Evolutionary conservation across 2,797 vertebrate genomes (phyloP), one percentile per base, ranked within the genome.

Genomic region (Enteromius viviparus): DNA sequence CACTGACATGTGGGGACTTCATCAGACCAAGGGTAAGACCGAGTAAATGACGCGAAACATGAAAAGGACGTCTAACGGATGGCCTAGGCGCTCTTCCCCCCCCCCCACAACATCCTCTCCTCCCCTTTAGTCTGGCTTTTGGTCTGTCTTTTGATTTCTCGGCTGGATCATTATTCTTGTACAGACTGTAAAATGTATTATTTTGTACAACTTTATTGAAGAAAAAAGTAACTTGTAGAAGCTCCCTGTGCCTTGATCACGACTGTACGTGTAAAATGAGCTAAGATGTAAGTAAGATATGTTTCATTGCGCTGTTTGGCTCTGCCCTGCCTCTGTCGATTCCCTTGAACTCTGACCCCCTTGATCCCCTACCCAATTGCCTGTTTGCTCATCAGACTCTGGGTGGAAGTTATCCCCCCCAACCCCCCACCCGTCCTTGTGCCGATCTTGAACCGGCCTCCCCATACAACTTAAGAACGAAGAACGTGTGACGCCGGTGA

Each of bases 121-220:
- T 72, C 42, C 78, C 62, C 19, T 86, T 86, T 81, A 85, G 65
- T 84, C 80, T 19, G 80, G 92, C 92, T 94, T 94, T 90, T 90
- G 90, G 80, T 91, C 88, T 88, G 80, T 94, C 91, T 94, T 90
- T 90, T 92, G 92, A 91, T 91, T 93, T 95, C 94, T 94, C 93
- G 94, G 93, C 93, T 95, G 94, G 94, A 94, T 95, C 94, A 93
- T 95, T 94, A 95, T 94, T 95, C 94, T 94, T 96, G 95, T 96
- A 96, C 95, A 96, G 94, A 96, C 93, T 96, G 94, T 95, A 95
- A 95, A 95, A 95, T 96, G 95, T 95, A 95, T 95, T 95, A 95
- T 96, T 96, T 96, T 95, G 94, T 96, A 96, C 95, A 95, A 95
- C 95, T 96, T 96, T 95, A 95, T 95, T 95, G 94, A 95, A 94